phyloP scores from a whole-genome alignment of 2,797 vertebrate species.

The Sternotherus odoratus region DNA sequence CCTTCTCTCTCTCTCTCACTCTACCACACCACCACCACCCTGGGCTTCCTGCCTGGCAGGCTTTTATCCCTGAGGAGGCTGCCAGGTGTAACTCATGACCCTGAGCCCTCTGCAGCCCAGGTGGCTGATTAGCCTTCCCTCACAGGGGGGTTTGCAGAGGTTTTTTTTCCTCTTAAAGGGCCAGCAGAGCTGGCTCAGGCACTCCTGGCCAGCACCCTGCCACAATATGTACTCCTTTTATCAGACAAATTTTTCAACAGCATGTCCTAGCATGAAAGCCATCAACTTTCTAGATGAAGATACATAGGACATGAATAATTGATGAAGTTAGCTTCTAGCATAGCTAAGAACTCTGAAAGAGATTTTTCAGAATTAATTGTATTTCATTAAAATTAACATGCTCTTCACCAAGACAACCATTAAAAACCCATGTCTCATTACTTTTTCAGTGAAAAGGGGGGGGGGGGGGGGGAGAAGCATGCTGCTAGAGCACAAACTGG shows the following conservation, averaged over 20 bases:
- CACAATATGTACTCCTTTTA: background rate
- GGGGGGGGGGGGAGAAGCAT: background rate
- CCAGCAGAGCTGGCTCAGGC: too few relatives aligned
- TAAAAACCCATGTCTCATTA: background rate
- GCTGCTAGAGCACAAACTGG: background rate
- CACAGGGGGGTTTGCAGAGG: too few relatives aligned
- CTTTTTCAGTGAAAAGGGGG: background rate
- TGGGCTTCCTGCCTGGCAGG: too few relatives aligned
- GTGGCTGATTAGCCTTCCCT: too few relatives aligned
- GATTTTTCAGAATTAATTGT: slow-evolving; percentile 18
- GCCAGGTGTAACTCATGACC: too few relatives aligned
- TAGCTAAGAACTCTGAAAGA: background rate
- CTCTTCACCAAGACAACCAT: background rate
- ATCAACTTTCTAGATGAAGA: background rate
- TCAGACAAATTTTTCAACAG: background rate
- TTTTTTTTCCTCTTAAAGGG: too few relatives aligned
- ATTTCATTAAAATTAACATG: background rate
- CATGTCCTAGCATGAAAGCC: background rate
- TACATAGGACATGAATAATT: background rate
- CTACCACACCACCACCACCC: too few relatives aligned
- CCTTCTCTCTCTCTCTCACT: too few relatives aligned
- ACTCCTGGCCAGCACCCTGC: too few relatives aligned
- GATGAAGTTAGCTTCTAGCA: slow-evolving; percentile 10
- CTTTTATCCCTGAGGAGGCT: too few relatives aligned
- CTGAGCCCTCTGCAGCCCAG: too few relatives aligned